phyloP scores from a whole-genome alignment of 2,113 vertebrate genomes.

The Corythaixoides concolor region DNA sequence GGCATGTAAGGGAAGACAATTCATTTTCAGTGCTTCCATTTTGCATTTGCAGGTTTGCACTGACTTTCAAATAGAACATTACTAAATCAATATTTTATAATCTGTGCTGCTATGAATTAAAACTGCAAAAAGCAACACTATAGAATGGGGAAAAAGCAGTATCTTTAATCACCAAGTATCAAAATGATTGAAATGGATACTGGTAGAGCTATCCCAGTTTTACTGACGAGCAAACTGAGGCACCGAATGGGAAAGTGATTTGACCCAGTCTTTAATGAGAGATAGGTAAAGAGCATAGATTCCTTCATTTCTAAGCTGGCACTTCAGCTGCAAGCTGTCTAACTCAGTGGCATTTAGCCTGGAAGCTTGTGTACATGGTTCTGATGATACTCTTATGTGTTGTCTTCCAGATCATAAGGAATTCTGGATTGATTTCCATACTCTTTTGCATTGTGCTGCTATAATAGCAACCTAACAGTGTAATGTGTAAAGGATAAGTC shows the following conservation, averaged over 20 bases:
- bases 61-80: not conserved
- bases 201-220: not conserved
- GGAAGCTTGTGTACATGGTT: not conserved
- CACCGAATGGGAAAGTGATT: not conserved
- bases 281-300: not conserved
- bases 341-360: not conserved
- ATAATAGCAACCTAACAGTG: not conserved
- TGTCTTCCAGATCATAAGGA: not conserved
- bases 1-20: not conserved
- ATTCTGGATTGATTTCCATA: not conserved
- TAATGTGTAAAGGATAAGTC: not conserved
- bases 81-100: not conserved
- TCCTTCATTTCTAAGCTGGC: not conserved
- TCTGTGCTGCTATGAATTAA: not conserved
- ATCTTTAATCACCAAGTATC: not conserved
- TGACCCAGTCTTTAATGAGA: not conserved
- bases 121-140: not conserved
- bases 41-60: not conserved
- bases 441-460: not conserved
- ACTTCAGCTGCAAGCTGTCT: not conserved
- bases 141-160: not conserved
- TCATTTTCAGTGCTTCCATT: not conserved
- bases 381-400: not conserved
- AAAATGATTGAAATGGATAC: not conserved
- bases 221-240: not conserved